These are phyloP conservation scores for Anastrepha obliqua DNA, from an alignment of 1,140 invertebrate genomes.

Conservation along the genomic window DNA sequence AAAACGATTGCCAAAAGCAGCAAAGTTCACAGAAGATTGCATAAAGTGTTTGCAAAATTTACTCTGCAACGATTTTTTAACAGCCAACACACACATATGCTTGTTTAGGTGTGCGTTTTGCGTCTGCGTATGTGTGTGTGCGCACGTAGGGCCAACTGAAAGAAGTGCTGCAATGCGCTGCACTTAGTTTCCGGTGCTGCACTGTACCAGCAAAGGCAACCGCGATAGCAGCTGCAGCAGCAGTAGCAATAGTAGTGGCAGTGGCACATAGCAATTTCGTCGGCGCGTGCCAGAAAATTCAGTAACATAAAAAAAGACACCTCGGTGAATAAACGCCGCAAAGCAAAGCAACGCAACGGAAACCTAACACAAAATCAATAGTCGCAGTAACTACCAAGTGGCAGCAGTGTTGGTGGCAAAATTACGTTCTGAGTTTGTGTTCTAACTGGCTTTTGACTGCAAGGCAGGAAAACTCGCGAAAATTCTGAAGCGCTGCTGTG, in stretches of 20 bases:
- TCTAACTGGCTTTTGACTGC: not conserved
- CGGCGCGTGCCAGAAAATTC: not conserved
- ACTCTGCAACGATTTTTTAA: not conserved
- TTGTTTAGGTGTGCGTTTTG: not conserved
- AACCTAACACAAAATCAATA: slow-evolving; percentile 44
- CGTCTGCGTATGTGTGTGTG: not conserved
- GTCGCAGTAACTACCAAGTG: slow-evolving; percentile 33
- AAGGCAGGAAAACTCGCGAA: slow-evolving; percentile 10
- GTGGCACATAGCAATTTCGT: not conserved
- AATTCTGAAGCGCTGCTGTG: not conserved
- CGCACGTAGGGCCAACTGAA: not conserved
- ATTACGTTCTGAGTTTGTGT: not conserved
- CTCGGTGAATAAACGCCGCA: slow-evolving; percentile 22
- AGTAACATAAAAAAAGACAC: not conserved
- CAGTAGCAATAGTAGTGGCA: not conserved
- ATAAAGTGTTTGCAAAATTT: slow-evolving; percentile 24
- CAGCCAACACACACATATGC: not conserved
- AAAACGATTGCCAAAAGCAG: not conserved
- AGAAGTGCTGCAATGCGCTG: not conserved
- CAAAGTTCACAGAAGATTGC: slow-evolving; percentile 27
- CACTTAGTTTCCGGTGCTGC: slow-evolving; percentile 40
- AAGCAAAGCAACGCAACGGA: not conserved
- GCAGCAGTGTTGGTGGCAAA: slow-evolving; percentile 25
- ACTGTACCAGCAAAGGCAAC: slow-evolving; percentile 32
- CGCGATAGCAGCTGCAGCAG: not conserved